phyloP scores from a whole-genome alignment of 35 echinoderm and acorn worm species.

The Ptychodera flava region DNA sequence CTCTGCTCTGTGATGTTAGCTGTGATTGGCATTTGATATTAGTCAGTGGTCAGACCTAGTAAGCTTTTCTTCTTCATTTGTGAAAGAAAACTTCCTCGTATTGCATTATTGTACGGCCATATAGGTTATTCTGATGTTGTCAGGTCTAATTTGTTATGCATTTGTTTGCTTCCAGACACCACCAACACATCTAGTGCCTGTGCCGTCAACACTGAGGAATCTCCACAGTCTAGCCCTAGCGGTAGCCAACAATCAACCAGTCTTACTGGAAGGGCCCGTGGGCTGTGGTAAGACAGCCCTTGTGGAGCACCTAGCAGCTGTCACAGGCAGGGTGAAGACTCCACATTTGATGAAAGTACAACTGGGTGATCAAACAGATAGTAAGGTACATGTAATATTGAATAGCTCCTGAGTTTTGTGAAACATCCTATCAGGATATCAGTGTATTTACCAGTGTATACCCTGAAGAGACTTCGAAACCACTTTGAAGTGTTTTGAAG shows the following conservation, averaged over 20 bases:
- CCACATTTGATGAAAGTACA: conserved; percentile 66
- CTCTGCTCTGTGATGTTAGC: too few species aligned
- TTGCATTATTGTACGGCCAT: too few species aligned
- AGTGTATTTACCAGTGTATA: too few species aligned
- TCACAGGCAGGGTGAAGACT: conserved; percentile 54
- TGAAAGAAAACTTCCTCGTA: too few species aligned
- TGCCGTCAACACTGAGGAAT: conserved; percentile 52
- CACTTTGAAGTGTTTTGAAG: too few species aligned
- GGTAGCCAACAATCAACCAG: conserved; percentile 41
- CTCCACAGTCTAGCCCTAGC: conserved; percentile 67
- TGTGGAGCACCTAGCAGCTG: conserved; percentile 65
- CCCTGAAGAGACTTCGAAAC: too few species aligned
- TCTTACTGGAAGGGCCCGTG: conserved; percentile 83
- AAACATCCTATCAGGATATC: too few species aligned
- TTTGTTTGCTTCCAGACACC: background rate
- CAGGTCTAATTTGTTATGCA: background rate
- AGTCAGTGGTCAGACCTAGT: too few species aligned
- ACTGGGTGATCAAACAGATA: conserved; percentile 93
- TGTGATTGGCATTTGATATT: too few species aligned
- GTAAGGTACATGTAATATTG: conserved; percentile 53
- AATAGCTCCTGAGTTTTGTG: background rate
- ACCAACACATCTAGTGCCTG: conserved; percentile 40
- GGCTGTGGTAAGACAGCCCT: conserved; percentile 77
- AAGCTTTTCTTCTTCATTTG: too few species aligned
- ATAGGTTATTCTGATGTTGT: too few species aligned